Evolutionary conservation across 2,797 vertebrate genomes (phyloP), one percentile per base, ranked within the genome.

Genomic region (Macroramphosus scolopax): DNA sequence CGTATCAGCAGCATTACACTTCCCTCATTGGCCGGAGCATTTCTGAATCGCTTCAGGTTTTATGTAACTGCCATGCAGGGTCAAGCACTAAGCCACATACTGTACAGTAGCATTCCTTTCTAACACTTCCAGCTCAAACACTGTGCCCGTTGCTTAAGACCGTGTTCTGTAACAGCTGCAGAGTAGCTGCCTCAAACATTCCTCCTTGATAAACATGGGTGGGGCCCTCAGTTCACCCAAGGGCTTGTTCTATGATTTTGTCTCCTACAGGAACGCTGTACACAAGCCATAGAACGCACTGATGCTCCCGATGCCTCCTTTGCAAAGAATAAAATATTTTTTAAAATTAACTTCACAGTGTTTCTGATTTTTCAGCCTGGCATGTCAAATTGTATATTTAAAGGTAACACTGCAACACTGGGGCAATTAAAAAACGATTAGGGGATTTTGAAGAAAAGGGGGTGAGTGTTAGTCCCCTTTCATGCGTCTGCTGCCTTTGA

Each of bases 181-280:
- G 57, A 75, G 82, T 77, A 67, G 75, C 82, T 68, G 83, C 77
- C 75, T 81, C 69, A 81, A 86, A 87, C 87, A 87, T 88, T 89
- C 87, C 86, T 87, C 74, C 78, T 86, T 40, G 66, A 73, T 84
- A 87, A 85, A 86, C 80, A 83, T 83, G 83, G 88, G 85, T 82
- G 83, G 75, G 72, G 81, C 82, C 74, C 70, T 66, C 65, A 41
- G 59, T 73, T 77, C 74, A 82, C 74, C 57, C 68, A 73, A 82
- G 84, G 84, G 81, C 78, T 76, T 75, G 74, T 82, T 86, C 80
- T 77, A 61, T 78, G 78, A 81, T 67, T 51, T 75, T 60, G 63
- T 80, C 70, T 78, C 62, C 43, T 44, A 56, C 75, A 80, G 75
- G 70, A 85, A 73, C 53, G 81, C 73, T 87, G 78, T 82, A 80